Conservation (phyloP, 2,888 invertebrate genomes). For the Piscicola geometra region DNA sequence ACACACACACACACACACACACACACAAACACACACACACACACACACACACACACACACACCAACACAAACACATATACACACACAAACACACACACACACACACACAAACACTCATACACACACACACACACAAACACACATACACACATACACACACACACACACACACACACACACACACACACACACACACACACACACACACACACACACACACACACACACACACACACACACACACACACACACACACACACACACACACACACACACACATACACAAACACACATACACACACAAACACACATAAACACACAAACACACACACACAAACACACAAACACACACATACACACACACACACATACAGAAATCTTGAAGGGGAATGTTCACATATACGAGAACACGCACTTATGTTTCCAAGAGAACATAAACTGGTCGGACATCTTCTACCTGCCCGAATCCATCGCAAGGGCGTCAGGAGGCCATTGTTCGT, state of each 20-base stretch:
- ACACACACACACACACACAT: conserved; percentile 59
- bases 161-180: conserved; percentile 88
- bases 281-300: conserved; percentile 58
- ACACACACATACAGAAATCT: conserved; percentile 72
- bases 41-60: no score
- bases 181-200: conserved; percentile 80
- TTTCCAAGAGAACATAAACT: conserved; percentile 83
- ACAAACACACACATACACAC: conserved; percentile 56
- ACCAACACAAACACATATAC: no score
- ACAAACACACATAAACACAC: conserved; percentile 67
- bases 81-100: conserved; percentile 58
- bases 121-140: conserved; percentile 72
- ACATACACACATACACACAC: conserved; percentile 82
- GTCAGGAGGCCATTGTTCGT: neutral
- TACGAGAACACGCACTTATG: conserved; percentile 90
- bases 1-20: no score
- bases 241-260: conserved; percentile 59
- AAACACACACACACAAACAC: conserved; percentile 69
- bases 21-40: no score
- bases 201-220: conserved; percentile 58
- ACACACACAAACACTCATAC: conserved; percentile 63
- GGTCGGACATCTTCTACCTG: conserved; percentile 91
- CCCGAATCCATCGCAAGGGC: conserved; percentile 59
- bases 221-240: conserved; percentile 60
- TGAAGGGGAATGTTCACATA: conserved; percentile 83